Base-by-base conservation (phyloP, 2,888 invertebrate genomes). In the Noctuana brunneofusca region DNA sequence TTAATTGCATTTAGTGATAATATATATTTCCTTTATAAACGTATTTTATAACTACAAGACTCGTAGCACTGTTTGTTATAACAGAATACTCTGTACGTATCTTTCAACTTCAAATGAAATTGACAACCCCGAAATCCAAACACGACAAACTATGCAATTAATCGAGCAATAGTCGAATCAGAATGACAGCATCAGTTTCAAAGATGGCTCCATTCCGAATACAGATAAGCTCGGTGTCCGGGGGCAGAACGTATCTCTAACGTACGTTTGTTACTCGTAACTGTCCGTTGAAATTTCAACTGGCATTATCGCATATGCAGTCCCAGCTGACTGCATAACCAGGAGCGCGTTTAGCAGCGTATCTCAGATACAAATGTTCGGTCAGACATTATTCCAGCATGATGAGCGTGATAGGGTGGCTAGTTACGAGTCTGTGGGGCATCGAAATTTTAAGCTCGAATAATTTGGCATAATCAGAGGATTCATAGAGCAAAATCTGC, bases 231-330 rank as follows among this genome's bases (percentile, higher is more conserved):
- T 14, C n/a, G 3, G 49, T 24, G 24, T 27, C 24, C 24, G 22
- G 24, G 22, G 49, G n/a, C 38, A 41, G 14, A 35, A n/a, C 41
- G 18, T 43, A 18, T 43, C 41, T 8, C 41, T 4, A 16, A 6
- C 41, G 41, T n/a, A 53, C 53, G 35, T 54, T 60, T 11, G 27
- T 11, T 32, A 32, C 32, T 60, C 38, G 54, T 55, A 49, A 53
- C 48, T 55, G 60, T 38, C 54, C 35, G 46, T 54, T 20, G 32
- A 46, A 60, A 60, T 54, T 60, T 54, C 46, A 48, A 35, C 54
- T 46, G 54, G 54, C 60, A 60, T 60, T 60, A 60, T 46, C 60
- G 46, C 18, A 48, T 46, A 46, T 49, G 27, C 49, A 32, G 46
- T 48, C 20, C 46, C 53, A 46, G 20, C 12, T 53, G 52, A 38